Conservation (phyloP, 2,113 vertebrate species). For the Malurus alboscapulatus region DNA sequence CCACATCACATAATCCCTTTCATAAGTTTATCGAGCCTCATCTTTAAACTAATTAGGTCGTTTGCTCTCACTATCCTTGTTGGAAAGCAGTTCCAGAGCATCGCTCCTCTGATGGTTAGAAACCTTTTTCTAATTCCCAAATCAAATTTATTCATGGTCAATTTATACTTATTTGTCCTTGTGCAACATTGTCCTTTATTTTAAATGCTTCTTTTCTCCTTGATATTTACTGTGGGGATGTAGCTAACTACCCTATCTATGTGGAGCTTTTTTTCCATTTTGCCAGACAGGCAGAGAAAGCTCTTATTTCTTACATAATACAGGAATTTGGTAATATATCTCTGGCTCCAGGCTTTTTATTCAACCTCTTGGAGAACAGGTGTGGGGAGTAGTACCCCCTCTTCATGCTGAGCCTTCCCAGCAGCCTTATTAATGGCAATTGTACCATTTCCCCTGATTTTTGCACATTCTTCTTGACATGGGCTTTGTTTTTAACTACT, state of each 20-base stretch:
- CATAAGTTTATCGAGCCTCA: constrained; percentile 36
- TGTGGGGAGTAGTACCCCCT: not conserved
- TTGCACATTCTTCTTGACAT: not conserved
- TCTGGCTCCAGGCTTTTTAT: not conserved
- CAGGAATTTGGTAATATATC: not conserved
- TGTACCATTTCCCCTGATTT: not conserved
- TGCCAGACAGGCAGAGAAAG: not conserved
- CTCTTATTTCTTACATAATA: not conserved
- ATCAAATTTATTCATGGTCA: constrained; percentile 64
- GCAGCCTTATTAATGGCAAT: not conserved
- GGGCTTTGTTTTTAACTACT: not conserved
- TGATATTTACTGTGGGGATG: constrained; percentile 1
- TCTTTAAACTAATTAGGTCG: constrained; percentile 57
- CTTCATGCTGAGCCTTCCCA: not conserved
- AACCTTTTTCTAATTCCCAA: constrained; percentile 59
- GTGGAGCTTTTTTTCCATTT: not conserved
- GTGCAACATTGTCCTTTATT: constrained; percentile 38
- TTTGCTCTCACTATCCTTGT: constrained; percentile 39
- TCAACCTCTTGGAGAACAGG: not conserved
- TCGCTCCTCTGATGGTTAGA: constrained; percentile 49
- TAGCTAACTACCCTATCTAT: not conserved
- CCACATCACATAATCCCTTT: not conserved
- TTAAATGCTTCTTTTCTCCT: constrained; percentile 37
- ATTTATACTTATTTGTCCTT: constrained; percentile 64
- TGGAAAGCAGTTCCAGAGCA: constrained; percentile 52